Evolutionary conservation across 1,140 invertebrate species (phyloP), one percentile per base, ranked within the genome.

Genomic region (Heliconius nattereri): DNA sequence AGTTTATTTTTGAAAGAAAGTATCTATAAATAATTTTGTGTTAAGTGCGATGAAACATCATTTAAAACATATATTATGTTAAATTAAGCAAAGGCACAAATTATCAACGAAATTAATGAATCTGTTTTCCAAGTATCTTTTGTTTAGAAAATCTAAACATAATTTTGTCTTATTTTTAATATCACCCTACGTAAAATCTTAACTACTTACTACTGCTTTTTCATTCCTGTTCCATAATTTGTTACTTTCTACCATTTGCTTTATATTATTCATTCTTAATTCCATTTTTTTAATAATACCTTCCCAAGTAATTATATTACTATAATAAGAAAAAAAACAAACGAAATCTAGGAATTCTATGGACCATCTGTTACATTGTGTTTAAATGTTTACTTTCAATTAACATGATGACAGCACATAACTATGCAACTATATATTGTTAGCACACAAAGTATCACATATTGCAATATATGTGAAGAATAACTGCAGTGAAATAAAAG

Each of bases 1-100:
- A 7, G 40, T 66, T 37, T 72, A 73, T 81, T 82, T 80, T 83
- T 79, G 71, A 80, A 75, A 78, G 79, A 83, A 83, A 81, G 73
- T 81, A 19, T 29, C 40, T 78, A 75, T 78, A 74, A 81, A 76
- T 76, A 76, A 29, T 23, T 73, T 23, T 16, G 11, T 66, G 29
- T 71, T 45, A n/a, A 20, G 2, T 37, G 29, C 8, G 32, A 40
- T 20, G 2, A 72, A 40, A 19, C 16, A n/a, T 49, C 26, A 32
- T 70, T 71, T 29, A 29, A 70, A 66, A 26, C 5, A 11, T 6
- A 13, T 29, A 66, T 23, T n/a, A 26, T 66, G 11, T 66, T 29
- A 6, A 13, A 66, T 29, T 29, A 66, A 66, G 23, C 3, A 6
- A 16, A 29, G 9, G n/a, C 26, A 23, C 26, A 66, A 29, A 29